These are phyloP conservation scores for Andrena chrysosceles DNA, from an alignment of 2,888 invertebrate genomes.

Conservation along the genomic window DNA sequence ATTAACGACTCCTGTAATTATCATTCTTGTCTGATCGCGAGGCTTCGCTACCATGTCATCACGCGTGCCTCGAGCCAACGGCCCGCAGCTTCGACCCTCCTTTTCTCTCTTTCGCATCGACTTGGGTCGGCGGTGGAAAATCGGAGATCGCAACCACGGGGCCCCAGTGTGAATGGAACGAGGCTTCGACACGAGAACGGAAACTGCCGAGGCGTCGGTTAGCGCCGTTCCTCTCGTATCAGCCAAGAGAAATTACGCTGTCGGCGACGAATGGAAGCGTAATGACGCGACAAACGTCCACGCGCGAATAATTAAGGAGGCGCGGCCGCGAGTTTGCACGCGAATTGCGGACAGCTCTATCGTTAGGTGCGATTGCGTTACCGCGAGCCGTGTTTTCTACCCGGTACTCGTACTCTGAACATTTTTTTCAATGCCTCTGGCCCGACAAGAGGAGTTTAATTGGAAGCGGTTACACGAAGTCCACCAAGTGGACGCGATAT, in stretches of 20 bases:
- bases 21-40: slow-evolving; percentile 55
- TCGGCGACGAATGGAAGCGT: slow-evolving; percentile 20
- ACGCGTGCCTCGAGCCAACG: slow-evolving; percentile 9
- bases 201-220: background rate
- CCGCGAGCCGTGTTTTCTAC: slow-evolving; percentile 10
- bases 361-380: slow-evolving; percentile 22
- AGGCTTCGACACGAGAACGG: background rate
- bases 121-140: slow-evolving; percentile 24
- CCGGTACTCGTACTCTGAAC: slow-evolving; percentile 4
- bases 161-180: background rate
- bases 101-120: background rate
- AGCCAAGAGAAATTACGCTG: slow-evolving; percentile 31
- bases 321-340: slow-evolving; percentile 18
- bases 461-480: too few species aligned
- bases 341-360: slow-evolving; percentile 26
- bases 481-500: too few species aligned
- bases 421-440: too few species aligned
- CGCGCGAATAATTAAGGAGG: slow-evolving; percentile 45
- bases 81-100: slow-evolving; percentile 3
- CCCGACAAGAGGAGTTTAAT: too few species aligned
- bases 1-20: slow-evolving; percentile 69
- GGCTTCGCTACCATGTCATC: slow-evolving; percentile 46
- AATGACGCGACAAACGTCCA: slow-evolving; percentile 43
- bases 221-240: slow-evolving; percentile 1
- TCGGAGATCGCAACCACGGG: slow-evolving; percentile 20